phyloP scores from a whole-genome alignment of 2,113 vertebrate genomes.

The Kryptolebias marmoratus region DNA sequence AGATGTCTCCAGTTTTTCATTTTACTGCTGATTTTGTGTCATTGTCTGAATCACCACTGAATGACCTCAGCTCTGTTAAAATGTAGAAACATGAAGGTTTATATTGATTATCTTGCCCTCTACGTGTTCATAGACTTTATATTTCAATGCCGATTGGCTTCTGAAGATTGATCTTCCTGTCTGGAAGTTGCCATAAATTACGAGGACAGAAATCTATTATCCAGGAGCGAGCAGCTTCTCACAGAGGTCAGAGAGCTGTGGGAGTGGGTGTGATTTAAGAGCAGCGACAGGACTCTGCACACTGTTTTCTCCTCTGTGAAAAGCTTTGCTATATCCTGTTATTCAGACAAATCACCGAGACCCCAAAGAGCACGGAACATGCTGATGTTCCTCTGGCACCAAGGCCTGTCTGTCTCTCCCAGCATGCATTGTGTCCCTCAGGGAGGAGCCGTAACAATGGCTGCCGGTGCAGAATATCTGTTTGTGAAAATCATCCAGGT shows the following conservation, averaged over 20 bases:
- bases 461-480: background rate
- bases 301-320: conserved; percentile 30
- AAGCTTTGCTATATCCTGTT: conserved; percentile 44
- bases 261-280: background rate
- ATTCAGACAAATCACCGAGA: conserved; percentile 52
- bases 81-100: too few relatives aligned
- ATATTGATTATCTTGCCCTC: too few relatives aligned
- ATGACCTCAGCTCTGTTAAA: background rate
- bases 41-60: too few relatives aligned
- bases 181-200: too few relatives aligned
- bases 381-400: conserved; percentile 45
- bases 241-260: conserved; percentile 8
- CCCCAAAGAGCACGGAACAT: conserved; percentile 17
- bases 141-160: too few relatives aligned
- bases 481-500: background rate
- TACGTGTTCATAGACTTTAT: too few relatives aligned
- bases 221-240: too few relatives aligned
- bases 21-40: too few relatives aligned
- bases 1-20: too few relatives aligned
- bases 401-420: background rate
- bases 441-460: background rate
- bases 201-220: too few relatives aligned
- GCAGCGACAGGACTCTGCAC: conserved; percentile 11
- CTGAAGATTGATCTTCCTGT: too few relatives aligned
- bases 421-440: background rate